phyloP scores from a whole-genome alignment of 2,888 invertebrate genomes.

The Heteromurus nitidus region DNA sequence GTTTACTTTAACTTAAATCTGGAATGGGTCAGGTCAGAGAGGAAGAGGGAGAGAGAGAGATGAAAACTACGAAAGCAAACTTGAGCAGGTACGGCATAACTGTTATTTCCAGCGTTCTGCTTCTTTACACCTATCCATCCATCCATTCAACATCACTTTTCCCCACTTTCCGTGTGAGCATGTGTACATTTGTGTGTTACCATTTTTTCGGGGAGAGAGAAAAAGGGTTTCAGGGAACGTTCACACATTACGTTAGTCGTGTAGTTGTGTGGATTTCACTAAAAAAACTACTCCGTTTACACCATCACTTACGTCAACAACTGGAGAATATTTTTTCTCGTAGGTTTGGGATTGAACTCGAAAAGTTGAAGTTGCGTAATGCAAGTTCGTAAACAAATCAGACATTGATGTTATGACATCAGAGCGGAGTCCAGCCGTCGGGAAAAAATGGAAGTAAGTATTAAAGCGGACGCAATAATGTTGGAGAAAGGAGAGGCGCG shows the following conservation, averaged over 20 bases:
- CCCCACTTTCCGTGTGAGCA: not conserved
- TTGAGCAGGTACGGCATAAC: slow-evolving; percentile 7
- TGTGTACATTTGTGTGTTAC: not conserved
- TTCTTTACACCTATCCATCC: slow-evolving; percentile 52
- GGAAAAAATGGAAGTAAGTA: not conserved
- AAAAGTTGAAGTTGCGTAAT: too few species aligned
- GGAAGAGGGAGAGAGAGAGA: not conserved
- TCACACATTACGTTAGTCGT: too few species aligned
- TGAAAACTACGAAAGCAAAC: slow-evolving; percentile 10
- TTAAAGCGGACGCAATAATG: not conserved
- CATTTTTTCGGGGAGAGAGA: not conserved
- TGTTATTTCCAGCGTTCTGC: slow-evolving; percentile 51
- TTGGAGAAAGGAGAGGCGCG: not conserved
- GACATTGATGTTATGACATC: slow-evolving; percentile 10
- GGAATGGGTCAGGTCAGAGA: not conserved
- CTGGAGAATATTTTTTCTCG: not conserved
- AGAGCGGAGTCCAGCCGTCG: not conserved
- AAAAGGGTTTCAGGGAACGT: too few species aligned
- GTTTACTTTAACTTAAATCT: slow-evolving; percentile 50
- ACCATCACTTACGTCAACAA: too few species aligned
- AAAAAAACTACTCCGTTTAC: too few species aligned
- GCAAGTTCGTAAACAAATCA: not conserved
- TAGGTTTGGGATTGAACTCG: too few species aligned
- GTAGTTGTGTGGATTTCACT: too few species aligned
- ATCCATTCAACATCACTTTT: slow-evolving; percentile 46